Conservation (phyloP, 2,113 vertebrate species). For the Carassius carassius region DNA sequence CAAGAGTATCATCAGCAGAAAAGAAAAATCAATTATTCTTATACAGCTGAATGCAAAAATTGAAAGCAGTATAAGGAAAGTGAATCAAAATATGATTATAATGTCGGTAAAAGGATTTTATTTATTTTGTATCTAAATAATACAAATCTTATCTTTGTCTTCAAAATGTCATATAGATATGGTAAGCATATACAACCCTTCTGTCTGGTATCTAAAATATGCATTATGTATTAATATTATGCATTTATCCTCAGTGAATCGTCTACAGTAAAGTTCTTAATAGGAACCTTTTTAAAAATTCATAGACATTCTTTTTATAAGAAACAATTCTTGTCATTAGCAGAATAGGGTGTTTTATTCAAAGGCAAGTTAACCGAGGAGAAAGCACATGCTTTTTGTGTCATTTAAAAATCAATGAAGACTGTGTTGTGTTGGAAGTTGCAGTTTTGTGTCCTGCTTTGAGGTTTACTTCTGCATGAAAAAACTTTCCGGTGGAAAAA, state of each 20-base stretch:
- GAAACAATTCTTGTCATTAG: neutral
- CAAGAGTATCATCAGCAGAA: conserved; percentile 76
- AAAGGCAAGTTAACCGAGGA: neutral
- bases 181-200: neutral
- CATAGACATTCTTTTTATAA: neutral
- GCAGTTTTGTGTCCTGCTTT: conserved; percentile 53
- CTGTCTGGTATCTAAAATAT: neutral
- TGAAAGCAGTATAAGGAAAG: conserved; percentile 56
- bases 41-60: conserved; percentile 68
- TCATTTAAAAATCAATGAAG: conserved; percentile 56
- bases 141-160: neutral
- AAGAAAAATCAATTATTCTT: conserved; percentile 72
- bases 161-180: neutral
- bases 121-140: too few species aligned
- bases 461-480: conserved; percentile 53
- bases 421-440: conserved; percentile 1
- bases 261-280: conserved; percentile 10
- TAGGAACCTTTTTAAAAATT: conserved; percentile 20
- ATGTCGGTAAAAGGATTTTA: neutral
- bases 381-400: conserved; percentile 8
- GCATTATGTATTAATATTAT: conserved; percentile 7
- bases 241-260: neutral
- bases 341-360: conserved; percentile 10
- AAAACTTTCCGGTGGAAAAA: conserved; percentile 58
- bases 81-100: conserved; percentile 56